phyloP scores from a whole-genome alignment of 2,888 invertebrate species.

The Andrena haemorrhoa region DNA sequence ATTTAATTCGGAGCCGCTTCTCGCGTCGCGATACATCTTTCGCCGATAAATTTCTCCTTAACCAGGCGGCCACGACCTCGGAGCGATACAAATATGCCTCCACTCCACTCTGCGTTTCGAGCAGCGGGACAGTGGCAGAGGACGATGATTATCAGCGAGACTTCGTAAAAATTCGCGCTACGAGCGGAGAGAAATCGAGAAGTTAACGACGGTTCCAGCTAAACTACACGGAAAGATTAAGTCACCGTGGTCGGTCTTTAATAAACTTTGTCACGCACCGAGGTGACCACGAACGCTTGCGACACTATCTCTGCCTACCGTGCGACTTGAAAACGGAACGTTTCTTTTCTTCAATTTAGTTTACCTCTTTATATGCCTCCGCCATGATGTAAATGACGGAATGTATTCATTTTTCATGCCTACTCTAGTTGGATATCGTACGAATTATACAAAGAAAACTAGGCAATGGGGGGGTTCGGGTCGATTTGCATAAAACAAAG shows the following conservation, averaged over 20 bases:
- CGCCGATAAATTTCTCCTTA: neutral
- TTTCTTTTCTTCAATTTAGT: neutral
- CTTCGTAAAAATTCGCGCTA: conserved; percentile 11
- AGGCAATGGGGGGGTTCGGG: neutral
- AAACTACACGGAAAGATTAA: conserved; percentile 20
- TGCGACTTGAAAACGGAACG: neutral
- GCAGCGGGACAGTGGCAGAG: neutral
- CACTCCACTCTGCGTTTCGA: too few relatives aligned
- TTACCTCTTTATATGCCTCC: too few relatives aligned
- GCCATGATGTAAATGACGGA: too few relatives aligned
- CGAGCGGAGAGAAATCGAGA: conserved; percentile 6
- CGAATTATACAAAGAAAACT: neutral
- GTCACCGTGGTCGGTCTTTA: conserved; percentile 8
- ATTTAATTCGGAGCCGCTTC: neutral
- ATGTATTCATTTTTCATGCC: too few relatives aligned
- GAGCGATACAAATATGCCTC: neutral
- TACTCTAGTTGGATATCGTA: neutral
- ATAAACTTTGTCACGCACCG: conserved; percentile 33
- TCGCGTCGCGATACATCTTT: neutral
- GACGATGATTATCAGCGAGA: neutral
- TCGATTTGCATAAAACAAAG: conserved; percentile 12
- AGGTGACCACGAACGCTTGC: neutral
- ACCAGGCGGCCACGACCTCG: neutral
- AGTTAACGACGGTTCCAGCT: neutral
- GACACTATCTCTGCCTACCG: neutral